phyloP scores from a whole-genome alignment of 1,140 invertebrate genomes.

The Drosophila setifemur region DNA sequence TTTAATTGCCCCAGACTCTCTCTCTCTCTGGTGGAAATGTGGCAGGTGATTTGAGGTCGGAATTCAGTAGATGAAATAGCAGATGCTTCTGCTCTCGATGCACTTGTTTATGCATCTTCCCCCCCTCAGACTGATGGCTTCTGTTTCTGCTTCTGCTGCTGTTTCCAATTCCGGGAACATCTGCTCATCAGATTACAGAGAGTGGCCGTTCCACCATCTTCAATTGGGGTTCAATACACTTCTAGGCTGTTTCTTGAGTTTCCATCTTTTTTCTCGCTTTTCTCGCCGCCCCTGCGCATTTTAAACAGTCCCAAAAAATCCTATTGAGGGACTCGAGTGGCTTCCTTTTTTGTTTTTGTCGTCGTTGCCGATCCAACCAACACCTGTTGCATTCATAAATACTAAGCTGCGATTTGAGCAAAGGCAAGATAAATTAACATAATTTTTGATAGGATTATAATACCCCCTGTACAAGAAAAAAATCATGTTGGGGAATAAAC shows the following conservation, averaged over 20 bases:
- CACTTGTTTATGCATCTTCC: slow-evolving; percentile 47
- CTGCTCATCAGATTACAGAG: slow-evolving; percentile 63
- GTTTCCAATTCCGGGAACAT: slow-evolving; percentile 54
- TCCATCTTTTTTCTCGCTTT: neutral
- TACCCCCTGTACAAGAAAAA: neutral
- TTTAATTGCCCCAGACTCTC: slow-evolving; percentile 32
- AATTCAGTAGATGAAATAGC: slow-evolving; percentile 9
- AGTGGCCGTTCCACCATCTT: neutral
- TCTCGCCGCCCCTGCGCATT: slow-evolving; percentile 12
- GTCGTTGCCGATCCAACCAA: slow-evolving; percentile 19
- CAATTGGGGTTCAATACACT: slow-evolving; percentile 44
- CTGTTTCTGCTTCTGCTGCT: slow-evolving; percentile 22
- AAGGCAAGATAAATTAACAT: slow-evolving; percentile 48
- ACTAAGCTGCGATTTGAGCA: slow-evolving; percentile 17
- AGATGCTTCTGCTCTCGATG: slow-evolving; percentile 6
- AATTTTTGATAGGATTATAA: slow-evolving; percentile 64
- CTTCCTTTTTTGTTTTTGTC: slow-evolving; percentile 2
- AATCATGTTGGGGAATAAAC: neutral
- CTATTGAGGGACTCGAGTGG: slow-evolving; percentile 32
- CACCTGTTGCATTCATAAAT: slow-evolving; percentile 76
- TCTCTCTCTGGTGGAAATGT: slow-evolving; percentile 29
- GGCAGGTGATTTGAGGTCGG: slow-evolving; percentile 71
- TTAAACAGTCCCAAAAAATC: slow-evolving; percentile 25
- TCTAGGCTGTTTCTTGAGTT: slow-evolving; percentile 2
- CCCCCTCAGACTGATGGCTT: slow-evolving; percentile 24